Evolutionary conservation across 2,888 invertebrate species (phyloP).

Genomic region (Dicyrtomina minuta): DNA sequence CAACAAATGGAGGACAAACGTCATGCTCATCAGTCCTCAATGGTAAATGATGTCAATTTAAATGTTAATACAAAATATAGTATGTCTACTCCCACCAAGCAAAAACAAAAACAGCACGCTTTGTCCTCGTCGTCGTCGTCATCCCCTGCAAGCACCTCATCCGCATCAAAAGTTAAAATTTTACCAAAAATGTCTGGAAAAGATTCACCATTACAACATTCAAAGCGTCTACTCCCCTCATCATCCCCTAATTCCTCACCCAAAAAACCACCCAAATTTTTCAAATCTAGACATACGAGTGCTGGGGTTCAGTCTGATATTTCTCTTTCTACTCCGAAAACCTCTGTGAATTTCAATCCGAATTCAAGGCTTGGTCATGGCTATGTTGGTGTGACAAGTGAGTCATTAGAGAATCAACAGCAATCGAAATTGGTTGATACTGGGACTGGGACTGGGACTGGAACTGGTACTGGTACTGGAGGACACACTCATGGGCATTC

Average conservation of each 20-base stretch:
- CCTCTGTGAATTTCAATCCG: background rate
- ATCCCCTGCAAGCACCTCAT: too few species aligned
- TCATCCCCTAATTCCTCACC: slow-evolving; percentile 31
- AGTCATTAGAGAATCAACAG: too few species aligned
- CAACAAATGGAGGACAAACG: background rate
- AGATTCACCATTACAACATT: background rate
- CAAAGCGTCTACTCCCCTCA: background rate
- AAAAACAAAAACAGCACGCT: background rate
- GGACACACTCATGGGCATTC: too few species aligned
- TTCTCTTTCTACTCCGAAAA: background rate
- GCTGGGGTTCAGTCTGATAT: background rate
- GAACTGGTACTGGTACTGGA: too few species aligned
- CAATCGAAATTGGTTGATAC: too few species aligned
- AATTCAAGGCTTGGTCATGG: background rate
- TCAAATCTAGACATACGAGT: slow-evolving; percentile 42
- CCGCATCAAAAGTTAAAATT: background rate
- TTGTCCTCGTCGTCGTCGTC: too few species aligned
- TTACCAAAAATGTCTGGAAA: background rate
- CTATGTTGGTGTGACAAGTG: too few species aligned
- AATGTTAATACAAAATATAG: background rate
- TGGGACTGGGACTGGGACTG: too few species aligned
- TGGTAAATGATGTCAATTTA: background rate
- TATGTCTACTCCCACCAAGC: too few species aligned
- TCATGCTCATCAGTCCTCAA: background rate
- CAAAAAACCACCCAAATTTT: slow-evolving; percentile 49